Evolutionary conservation across 2,888 invertebrate species (phyloP).

Genomic region (Athalia cordata): DNA sequence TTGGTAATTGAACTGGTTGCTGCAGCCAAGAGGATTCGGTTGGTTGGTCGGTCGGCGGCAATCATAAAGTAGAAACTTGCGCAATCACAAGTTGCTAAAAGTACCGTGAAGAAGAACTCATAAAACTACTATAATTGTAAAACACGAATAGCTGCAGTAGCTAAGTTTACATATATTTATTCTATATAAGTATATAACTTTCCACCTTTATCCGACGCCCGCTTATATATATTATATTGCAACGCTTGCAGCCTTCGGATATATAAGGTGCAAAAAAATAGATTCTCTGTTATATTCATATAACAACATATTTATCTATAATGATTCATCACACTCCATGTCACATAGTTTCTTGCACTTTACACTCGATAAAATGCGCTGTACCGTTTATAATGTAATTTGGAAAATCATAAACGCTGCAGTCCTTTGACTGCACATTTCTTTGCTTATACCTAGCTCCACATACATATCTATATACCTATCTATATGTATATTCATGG

Average conservation of each 20-base stretch:
- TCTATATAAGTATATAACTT: neutral
- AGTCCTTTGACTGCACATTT: too few species aligned
- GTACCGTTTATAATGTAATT: too few species aligned
- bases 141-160: constrained; percentile 57
- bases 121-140: constrained; percentile 71
- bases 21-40: constrained; percentile 36
- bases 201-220: neutral
- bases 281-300: neutral
- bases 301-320: too few species aligned
- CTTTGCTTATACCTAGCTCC: too few species aligned
- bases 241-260: neutral
- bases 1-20: constrained; percentile 54
- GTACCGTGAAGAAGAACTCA: constrained; percentile 66
- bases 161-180: neutral
- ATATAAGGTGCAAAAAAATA: constrained; percentile 35
- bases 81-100: constrained; percentile 70
- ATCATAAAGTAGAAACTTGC: constrained; percentile 70
- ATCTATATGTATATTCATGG: too few species aligned
- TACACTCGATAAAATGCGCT: too few species aligned
- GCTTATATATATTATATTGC: neutral
- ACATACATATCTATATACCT: too few species aligned
- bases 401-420: too few species aligned
- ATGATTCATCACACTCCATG: too few species aligned
- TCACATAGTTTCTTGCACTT: too few species aligned
- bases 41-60: constrained; percentile 53